A percentile compares a stretch with the other conserved stretches of the same genome.
Conservation (phyloP, 2,888 invertebrate genomes). For the Buathra laborator region DNA sequence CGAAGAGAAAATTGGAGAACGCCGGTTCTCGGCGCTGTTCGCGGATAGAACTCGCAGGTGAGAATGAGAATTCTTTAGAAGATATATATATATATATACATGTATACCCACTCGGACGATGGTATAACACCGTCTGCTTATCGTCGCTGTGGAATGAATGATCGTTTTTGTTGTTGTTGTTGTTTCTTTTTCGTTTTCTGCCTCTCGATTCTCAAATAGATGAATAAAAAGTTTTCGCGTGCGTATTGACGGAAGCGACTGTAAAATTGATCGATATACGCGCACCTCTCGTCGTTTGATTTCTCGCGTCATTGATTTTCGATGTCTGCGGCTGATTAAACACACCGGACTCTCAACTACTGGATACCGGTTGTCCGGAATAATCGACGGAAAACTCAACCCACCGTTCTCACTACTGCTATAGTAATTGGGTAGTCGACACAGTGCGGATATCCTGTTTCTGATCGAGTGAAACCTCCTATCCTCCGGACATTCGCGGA, state of each 20-base stretch:
- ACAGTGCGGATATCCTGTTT: slow-evolving; percentile 55
- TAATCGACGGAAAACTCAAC: slow-evolving; percentile 19
- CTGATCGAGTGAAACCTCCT: slow-evolving; percentile 51
- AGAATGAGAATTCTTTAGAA: slow-evolving; percentile 33
- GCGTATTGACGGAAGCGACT: neutral
- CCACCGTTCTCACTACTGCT: neutral
- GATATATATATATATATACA: neutral
- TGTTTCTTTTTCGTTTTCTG: no score
- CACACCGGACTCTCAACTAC: slow-evolving; percentile 25
- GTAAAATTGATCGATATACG: neutral
- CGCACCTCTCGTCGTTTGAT: neutral
- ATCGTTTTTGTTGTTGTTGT: neutral
- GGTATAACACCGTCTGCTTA: neutral
- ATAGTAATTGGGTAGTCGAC: slow-evolving; percentile 60
- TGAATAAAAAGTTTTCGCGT: neutral
- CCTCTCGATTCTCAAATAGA: neutral
- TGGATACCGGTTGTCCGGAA: slow-evolving; percentile 30
- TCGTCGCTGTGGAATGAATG: slow-evolving; percentile 3
- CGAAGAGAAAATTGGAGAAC: slow-evolving; percentile 42
- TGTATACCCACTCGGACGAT: neutral
- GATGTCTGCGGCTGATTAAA: slow-evolving; percentile 42
- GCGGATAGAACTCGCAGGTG: slow-evolving; percentile 21
- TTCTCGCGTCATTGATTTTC: slow-evolving; percentile 20
- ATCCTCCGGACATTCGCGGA: slow-evolving; percentile 6
- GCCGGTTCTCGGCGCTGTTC: neutral